A percentile compares a stretch with the other conserved stretches of the same genome.
These are phyloP conservation scores for Hipparchia sbordonii DNA, from an alignment of 2,888 invertebrate species.

Conservation along the genomic window DNA sequence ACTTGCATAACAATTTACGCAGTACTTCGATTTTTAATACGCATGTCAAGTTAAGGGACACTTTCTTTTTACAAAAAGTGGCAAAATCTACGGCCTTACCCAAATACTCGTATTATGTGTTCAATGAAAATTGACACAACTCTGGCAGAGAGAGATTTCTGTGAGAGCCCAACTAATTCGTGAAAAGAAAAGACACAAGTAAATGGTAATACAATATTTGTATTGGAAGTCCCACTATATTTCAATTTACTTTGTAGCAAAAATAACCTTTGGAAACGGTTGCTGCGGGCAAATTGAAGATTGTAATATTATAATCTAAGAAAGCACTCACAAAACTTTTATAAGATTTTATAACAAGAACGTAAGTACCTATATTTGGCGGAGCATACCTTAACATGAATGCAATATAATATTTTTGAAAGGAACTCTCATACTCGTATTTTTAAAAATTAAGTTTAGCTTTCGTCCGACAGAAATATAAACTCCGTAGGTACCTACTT, in stretches of 20 bases:
- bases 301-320: neutral
- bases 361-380: neutral
- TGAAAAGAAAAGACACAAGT: too few species aligned
- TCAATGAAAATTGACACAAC: too few species aligned
- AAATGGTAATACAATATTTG: neutral
- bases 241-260: neutral
- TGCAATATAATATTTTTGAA: constrained; percentile 1
- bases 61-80: too few species aligned
- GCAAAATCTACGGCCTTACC: too few species aligned
- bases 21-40: too few species aligned
- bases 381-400: neutral
- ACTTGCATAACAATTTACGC: too few species aligned
- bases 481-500: too few species aligned
- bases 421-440: neutral
- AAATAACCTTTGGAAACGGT: neutral
- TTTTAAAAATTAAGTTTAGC: neutral
- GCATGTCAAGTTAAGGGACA: too few species aligned
- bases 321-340: neutral
- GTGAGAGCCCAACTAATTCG: too few species aligned
- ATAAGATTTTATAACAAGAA: neutral
- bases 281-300: neutral
- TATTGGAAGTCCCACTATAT: neutral
- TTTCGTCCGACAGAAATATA: neutral
- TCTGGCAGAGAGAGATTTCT: too few species aligned
- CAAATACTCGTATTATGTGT: too few species aligned